Evolutionary conservation across 2,888 invertebrate species (phyloP), one percentile per base, ranked within the genome.

Genomic region (Bombylius major): DNA sequence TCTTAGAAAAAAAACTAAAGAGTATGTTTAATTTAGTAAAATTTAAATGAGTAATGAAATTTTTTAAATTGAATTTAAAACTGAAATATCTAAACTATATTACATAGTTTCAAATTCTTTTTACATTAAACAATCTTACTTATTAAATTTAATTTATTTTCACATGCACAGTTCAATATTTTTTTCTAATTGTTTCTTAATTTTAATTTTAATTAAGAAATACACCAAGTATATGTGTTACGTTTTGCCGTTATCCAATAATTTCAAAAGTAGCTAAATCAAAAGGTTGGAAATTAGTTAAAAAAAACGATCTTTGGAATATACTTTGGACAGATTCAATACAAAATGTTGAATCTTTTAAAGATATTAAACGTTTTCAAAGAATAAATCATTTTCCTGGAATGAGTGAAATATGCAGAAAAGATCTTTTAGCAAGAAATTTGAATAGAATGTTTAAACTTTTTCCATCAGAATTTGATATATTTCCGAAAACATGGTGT

Each of bases 401-500:
- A 55, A 91, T 91, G 89, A 78, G 82, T 63, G 90, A 91, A 70
- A 87, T 91, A 61, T 90, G 89, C 75, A 78, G 93, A 60, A 95
- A 95, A 73, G 94, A 94, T 76, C 76, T 91, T 54, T 76, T 95
- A 34, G 91, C 93, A 4, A 79, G 92, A 57, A 94, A 95, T 74
- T 78, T 95, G 59, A 93, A 90, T 70, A 80, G 92, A 62, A 93
- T 94, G 93, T 79, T 85, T 59, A 86, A 89, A 72, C 76, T 89
- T 56, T 94, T 89, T 72, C 91, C 93, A 0, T 85, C 85, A 64
- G 93, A 94, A 61, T 95, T 93, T 71, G 88, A 87, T 68, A 89
- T 94, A 69, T 94, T 91, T 70, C 94, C 95, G 1, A 90, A 88
- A 76, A 91, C 93, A 9, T 95, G 94, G 93, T 89, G 91, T 71